A percentile compares a stretch with the other conserved stretches of the same genome.
phyloP scores from a whole-genome alignment of 2,113 vertebrate genomes.

The Oophaga pumilio region DNA sequence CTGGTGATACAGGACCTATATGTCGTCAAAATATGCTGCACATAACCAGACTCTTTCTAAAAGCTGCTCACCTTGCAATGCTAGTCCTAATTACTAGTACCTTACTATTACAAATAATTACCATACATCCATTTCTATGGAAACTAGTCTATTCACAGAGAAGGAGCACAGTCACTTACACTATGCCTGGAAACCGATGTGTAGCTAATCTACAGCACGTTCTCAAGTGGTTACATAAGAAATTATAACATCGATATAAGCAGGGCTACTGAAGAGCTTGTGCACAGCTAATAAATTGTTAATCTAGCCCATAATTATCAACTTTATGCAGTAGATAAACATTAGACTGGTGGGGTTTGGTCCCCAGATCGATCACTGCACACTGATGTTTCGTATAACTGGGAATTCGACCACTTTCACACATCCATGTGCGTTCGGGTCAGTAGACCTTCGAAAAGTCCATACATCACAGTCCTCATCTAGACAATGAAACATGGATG shows the following conservation, averaged over 20 bases:
- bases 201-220: neutral
- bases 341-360: too few relatives aligned
- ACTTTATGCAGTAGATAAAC: too few relatives aligned
- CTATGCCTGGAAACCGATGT: neutral
- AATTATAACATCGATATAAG: neutral
- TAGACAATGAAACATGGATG: too few relatives aligned
- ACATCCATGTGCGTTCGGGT: too few relatives aligned
- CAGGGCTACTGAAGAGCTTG: neutral
- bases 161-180: constrained; percentile 23
- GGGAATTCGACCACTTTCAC: too few relatives aligned
- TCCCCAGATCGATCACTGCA: too few relatives aligned
- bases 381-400: too few relatives aligned
- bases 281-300: neutral
- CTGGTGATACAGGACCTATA: neutral
- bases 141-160: constrained; percentile 11
- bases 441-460: too few relatives aligned
- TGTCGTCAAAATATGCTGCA: neutral
- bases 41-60: neutral
- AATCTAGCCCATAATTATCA: too few relatives aligned
- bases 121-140: constrained; percentile 40
- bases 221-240: neutral
- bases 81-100: constrained; percentile 29
- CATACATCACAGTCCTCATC: too few relatives aligned
- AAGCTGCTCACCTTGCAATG: constrained; percentile 16
- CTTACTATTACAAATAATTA: constrained; percentile 55